Evolutionary conservation across 2,888 invertebrate species (phyloP), one percentile per base, ranked within the genome.

Genomic region (Endomychus coccineus): DNA sequence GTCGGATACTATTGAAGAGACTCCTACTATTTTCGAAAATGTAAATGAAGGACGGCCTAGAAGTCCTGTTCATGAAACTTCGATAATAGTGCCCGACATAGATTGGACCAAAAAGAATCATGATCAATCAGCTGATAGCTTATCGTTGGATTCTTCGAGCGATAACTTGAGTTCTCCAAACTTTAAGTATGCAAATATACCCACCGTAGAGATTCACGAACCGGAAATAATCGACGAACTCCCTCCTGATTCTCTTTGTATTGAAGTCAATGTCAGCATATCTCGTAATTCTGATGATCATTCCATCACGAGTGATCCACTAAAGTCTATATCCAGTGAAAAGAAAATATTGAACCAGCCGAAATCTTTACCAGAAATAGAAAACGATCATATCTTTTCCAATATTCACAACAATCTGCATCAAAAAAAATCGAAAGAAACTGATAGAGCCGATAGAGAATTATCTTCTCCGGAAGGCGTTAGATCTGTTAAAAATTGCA

Each of bases 61-160:
- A 61, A 82, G 79, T 71, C 82, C 65, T 47, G 72, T 67, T 52
- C 82, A 72, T 51, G 77, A 78, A 57, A 76, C 75, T 1, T 72
- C 73, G 2, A 78, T 81, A 27, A 68, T 77, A 40, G 80, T 81
- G 5, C 80, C 82, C 0, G 67, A 74, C 40, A 71, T 75, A 40
- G 66, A 74, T 54, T 68, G 75, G 78, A 71, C 50, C 48, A 74
- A 57, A 61, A 72, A 50, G 55, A 67, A 58, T 59, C 34, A 49
- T 11, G 43, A 44, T 11, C 45, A 52, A 3, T 77, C 77, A 12
- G 74, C 75, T 1, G 81, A 82, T 51, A 79, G 78, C 1, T 48
- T 70, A 60, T 80, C 65, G 75, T 31, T 76, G 77, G 43, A 45
- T 3, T 32, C 36, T 1, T 31, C 27, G 3, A 27, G 31, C 4